Conservation (phyloP, 1,140 invertebrate genomes). For the Psilanteris sp. region DNA sequence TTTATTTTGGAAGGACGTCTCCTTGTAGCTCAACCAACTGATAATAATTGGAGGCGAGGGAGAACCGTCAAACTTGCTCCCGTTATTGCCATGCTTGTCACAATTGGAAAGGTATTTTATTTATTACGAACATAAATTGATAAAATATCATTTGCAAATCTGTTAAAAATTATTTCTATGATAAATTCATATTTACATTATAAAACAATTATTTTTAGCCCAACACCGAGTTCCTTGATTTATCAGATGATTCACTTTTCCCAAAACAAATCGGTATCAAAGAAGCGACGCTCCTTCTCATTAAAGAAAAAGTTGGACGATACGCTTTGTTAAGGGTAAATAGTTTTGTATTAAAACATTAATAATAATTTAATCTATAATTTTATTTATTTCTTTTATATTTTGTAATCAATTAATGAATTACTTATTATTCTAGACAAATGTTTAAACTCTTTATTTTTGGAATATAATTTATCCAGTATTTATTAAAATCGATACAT, state of each 20-base stretch:
- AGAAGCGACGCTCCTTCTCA: slow-evolving; percentile 91
- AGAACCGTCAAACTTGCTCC: slow-evolving; percentile 92
- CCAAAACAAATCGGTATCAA: slow-evolving; percentile 86
- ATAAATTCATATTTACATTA: too few species aligned
- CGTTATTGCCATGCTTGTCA: slow-evolving; percentile 92
- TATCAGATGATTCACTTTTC: slow-evolving; percentile 80
- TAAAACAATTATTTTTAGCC: too few species aligned
- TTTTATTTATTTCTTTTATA: too few species aligned
- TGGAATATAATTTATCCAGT: too few species aligned
- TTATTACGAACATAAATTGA: too few species aligned
- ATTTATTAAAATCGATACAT: too few species aligned
- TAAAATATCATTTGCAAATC: too few species aligned
- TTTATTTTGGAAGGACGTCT: slow-evolving; percentile 93
- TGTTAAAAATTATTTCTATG: too few species aligned
- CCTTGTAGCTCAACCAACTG: slow-evolving; percentile 91
- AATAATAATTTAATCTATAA: too few species aligned
- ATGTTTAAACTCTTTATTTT: too few species aligned
- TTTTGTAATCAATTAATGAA: too few species aligned
- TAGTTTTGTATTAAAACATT: slow-evolving; percentile 36
- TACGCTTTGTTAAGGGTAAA: slow-evolving; percentile 89
- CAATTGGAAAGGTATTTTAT: slow-evolving; percentile 86
- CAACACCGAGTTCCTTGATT: slow-evolving; percentile 75
- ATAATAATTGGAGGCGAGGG: slow-evolving; percentile 93
- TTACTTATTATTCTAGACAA: too few species aligned
- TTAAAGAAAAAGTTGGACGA: slow-evolving; percentile 93